These are phyloP conservation scores for Dissostichus mawsoni DNA, from an alignment of 2,113 vertebrate species.

Conservation along the genomic window DNA sequence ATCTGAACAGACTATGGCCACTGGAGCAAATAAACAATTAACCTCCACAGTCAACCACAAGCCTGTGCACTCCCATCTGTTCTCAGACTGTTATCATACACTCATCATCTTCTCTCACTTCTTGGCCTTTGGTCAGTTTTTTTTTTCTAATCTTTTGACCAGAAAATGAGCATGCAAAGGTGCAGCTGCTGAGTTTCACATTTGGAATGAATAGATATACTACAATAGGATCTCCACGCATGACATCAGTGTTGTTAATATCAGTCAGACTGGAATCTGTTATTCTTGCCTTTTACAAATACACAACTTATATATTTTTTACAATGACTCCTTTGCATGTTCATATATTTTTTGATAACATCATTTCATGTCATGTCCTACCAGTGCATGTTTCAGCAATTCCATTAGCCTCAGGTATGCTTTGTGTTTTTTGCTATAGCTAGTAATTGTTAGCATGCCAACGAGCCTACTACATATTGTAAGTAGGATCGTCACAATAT, in stretches of 20 bases:
- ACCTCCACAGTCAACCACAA: slow-evolving; percentile 69
- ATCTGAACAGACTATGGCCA: slow-evolving; percentile 71
- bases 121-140: slow-evolving; percentile 21
- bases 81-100: slow-evolving; percentile 57
- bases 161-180: slow-evolving; percentile 10
- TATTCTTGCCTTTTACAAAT: not conserved
- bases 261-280: not conserved
- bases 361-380: not conserved
- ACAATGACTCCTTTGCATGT: not conserved
- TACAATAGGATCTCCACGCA: not conserved
- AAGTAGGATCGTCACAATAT: too few relatives aligned
- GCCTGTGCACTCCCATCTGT: slow-evolving; percentile 63
- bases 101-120: slow-evolving; percentile 50
- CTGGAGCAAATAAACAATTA: slow-evolving; percentile 82
- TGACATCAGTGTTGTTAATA: not conserved
- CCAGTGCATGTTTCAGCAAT: too few relatives aligned
- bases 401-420: too few relatives aligned
- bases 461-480: too few relatives aligned
- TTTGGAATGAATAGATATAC: slow-evolving; percentile 1
- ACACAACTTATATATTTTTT: not conserved
- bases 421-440: too few relatives aligned
- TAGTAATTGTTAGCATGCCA: too few relatives aligned
- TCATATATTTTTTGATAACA: not conserved
- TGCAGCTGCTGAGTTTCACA: not conserved
- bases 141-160: slow-evolving; percentile 32